Evolutionary conservation across 2,888 invertebrate genomes (phyloP).

Genomic region (Galerucella pusilla): DNA sequence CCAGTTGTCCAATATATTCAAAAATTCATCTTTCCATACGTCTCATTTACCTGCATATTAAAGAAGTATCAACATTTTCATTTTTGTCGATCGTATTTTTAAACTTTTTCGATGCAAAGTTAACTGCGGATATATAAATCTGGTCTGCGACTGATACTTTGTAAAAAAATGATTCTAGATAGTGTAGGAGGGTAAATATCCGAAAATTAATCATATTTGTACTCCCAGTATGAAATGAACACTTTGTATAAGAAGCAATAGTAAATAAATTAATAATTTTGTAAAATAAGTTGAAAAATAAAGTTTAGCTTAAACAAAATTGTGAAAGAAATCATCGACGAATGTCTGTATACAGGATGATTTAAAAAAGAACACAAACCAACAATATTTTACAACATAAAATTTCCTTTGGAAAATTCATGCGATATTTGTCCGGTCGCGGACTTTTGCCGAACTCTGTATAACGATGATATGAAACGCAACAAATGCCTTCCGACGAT

Average conservation of each 20-base stretch:
- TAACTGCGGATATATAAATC: slow-evolving; percentile 16
- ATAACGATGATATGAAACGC: slow-evolving; percentile 32
- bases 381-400: neutral
- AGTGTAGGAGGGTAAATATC: too few species aligned
- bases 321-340: too few species aligned
- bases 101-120: neutral
- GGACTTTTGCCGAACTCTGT: neutral
- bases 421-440: neutral
- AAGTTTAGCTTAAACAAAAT: too few species aligned
- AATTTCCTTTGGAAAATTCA: neutral
- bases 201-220: too few species aligned
- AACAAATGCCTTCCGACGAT: slow-evolving; percentile 40
- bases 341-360: too few species aligned
- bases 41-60: neutral
- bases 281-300: too few species aligned
- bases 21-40: neutral
- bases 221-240: too few species aligned
- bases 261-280: too few species aligned
- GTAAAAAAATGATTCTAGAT: neutral
- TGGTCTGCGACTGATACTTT: slow-evolving; percentile 11
- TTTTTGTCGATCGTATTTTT: neutral
- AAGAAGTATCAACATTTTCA: neutral
- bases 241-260: too few species aligned
- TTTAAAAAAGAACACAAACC: too few species aligned
- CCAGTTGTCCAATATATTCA: too few species aligned